phyloP scores from a whole-genome alignment of 1,140 invertebrate genomes.

The Teleogryllus occipitalis region DNA sequence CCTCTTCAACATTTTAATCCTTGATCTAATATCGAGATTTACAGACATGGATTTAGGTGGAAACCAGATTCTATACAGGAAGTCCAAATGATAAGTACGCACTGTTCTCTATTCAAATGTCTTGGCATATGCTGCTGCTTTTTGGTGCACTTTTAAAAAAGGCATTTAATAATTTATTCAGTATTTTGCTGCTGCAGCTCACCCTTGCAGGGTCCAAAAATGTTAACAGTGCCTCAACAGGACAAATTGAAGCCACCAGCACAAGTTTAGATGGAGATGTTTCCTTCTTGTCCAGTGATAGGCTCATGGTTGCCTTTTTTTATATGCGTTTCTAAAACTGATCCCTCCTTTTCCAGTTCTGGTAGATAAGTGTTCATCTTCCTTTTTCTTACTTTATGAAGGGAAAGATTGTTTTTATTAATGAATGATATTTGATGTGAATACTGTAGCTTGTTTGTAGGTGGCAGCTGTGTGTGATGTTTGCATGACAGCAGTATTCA shows the following conservation, averaged over 20 bases:
- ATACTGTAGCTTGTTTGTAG: slow-evolving; percentile 20
- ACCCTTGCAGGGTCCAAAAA: not conserved
- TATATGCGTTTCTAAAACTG: slow-evolving; percentile 16
- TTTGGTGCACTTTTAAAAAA: not conserved
- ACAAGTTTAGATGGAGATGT: slow-evolving; percentile 9
- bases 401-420: slow-evolving; percentile 14
- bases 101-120: slow-evolving; percentile 1
- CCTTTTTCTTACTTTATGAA: slow-evolving; percentile 9
- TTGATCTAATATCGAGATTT: not conserved
- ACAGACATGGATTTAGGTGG: not conserved
- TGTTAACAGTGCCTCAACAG: not conserved
- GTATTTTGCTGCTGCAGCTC: not conserved
- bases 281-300: slow-evolving; percentile 18
- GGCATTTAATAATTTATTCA: not conserved
- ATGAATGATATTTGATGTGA: slow-evolving; percentile 17
- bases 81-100: not conserved
- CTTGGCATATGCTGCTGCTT: not conserved
- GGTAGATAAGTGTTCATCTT: slow-evolving; percentile 6
- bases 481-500: slow-evolving; percentile 20
- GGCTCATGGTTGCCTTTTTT: slow-evolving; percentile 20
- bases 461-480: slow-evolving; percentile 18
- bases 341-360: slow-evolving; percentile 14
- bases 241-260: not conserved
- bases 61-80: not conserved
- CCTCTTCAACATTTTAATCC: not conserved